Percentiles rank a stretch among this genome's conserved stretches.
Evolutionary conservation across 2,113 vertebrate species (phyloP).

Genomic region (Oryzias celebensis): DNA sequence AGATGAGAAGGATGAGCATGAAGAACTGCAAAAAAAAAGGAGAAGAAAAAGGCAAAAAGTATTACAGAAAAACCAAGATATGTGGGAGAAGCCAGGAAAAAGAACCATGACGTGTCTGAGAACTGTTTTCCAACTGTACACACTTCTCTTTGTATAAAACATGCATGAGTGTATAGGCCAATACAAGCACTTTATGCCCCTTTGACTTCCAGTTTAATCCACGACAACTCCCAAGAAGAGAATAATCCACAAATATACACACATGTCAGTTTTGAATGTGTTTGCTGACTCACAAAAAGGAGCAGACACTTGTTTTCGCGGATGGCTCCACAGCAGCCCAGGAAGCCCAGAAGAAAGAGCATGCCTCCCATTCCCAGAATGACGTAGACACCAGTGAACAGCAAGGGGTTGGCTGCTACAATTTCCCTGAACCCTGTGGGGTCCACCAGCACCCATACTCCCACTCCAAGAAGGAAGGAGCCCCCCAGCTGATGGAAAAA

Average conservation of each 20-base stretch:
- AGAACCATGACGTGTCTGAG: slow-evolving; percentile 33
- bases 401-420: slow-evolving; percentile 88
- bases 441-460: slow-evolving; percentile 94
- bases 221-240: not conserved
- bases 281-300: slow-evolving; percentile 86
- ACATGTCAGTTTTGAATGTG: slow-evolving; percentile 30
- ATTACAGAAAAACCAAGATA: slow-evolving; percentile 5
- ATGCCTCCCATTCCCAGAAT: slow-evolving; percentile 91
- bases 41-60: slow-evolving; percentile 10
- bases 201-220: slow-evolving; percentile 1
- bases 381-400: slow-evolving; percentile 90
- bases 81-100: slow-evolving; percentile 24
- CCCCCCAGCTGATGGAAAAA: slow-evolving; percentile 84
- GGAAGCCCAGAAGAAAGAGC: slow-evolving; percentile 94
- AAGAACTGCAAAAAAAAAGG: slow-evolving; percentile 84
- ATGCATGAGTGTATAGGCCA: slow-evolving; percentile 42
- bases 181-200: slow-evolving; percentile 32
- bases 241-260: slow-evolving; percentile 36
- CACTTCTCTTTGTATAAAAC: slow-evolving; percentile 56
- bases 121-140: slow-evolving; percentile 36
- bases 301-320: slow-evolving; percentile 96
- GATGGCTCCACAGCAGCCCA: slow-evolving; percentile 95
- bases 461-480: slow-evolving; percentile 88
- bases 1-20: slow-evolving; percentile 94
- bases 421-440: slow-evolving; percentile 94